phyloP scores from a whole-genome alignment of 1,140 invertebrate species.

The Drosophila miranda region DNA sequence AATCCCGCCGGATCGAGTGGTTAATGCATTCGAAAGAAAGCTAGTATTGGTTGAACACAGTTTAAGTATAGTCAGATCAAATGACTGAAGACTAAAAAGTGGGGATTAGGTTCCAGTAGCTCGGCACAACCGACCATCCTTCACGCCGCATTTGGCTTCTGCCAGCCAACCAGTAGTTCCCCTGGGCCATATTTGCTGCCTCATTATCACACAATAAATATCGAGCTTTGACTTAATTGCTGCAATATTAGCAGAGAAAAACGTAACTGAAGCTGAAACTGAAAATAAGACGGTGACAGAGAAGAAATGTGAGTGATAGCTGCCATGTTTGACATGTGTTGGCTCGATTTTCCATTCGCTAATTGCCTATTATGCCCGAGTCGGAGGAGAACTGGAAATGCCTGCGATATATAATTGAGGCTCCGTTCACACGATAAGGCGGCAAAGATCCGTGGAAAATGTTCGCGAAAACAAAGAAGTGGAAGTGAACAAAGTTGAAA shows the following conservation, averaged over 20 bases:
- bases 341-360: slow-evolving; percentile 47
- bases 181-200: not conserved
- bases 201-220: slow-evolving; percentile 46
- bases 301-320: slow-evolving; percentile 28
- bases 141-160: too few relatives aligned
- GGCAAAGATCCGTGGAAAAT: slow-evolving; percentile 41
- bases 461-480: slow-evolving; percentile 62
- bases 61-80: too few relatives aligned
- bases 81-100: not conserved
- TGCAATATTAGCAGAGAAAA: not conserved
- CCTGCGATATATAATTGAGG: slow-evolving; percentile 18
- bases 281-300: not conserved
- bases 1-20: too few relatives aligned
- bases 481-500: slow-evolving; percentile 58
- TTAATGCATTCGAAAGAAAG: too few relatives aligned
- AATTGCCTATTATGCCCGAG: slow-evolving; percentile 43
- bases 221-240: slow-evolving; percentile 20
- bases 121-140: not conserved
- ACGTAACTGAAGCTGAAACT: slow-evolving; percentile 2
- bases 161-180: too few relatives aligned
- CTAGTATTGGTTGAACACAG: too few relatives aligned
- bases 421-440: slow-evolving; percentile 49
- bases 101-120: not conserved
- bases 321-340: slow-evolving; percentile 47
- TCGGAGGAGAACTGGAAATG: slow-evolving; percentile 28